A percentile compares a stretch with the other conserved stretches of the same genome.
These are phyloP conservation scores for Pluvialis apricaria DNA, from an alignment of 2,113 vertebrate species.

Conservation along the genomic window DNA sequence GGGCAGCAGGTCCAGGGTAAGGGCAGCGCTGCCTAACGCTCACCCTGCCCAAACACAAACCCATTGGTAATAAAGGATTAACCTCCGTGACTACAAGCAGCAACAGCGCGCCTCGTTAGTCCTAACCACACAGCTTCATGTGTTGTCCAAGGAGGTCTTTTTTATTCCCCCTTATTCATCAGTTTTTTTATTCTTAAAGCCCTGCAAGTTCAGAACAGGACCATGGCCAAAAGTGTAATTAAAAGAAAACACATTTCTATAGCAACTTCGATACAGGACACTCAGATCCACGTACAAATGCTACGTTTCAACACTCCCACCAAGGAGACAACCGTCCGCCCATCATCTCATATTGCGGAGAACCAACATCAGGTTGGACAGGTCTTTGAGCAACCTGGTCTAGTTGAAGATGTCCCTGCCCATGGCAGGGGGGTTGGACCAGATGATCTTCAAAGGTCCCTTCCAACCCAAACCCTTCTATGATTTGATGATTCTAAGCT, in stretches of 20 bases:
- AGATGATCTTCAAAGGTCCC: background rate
- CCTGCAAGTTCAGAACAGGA: background rate
- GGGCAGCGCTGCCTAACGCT: too few relatives aligned
- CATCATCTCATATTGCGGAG: too few relatives aligned
- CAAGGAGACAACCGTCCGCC: background rate
- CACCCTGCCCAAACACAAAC: background rate
- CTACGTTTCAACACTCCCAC: background rate
- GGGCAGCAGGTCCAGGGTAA: background rate
- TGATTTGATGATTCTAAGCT: background rate
- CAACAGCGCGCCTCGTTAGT: rapidly evolving
- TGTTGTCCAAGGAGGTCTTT: rapidly evolving
- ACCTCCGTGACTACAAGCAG: background rate
- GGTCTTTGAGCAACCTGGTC: background rate
- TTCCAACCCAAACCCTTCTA: background rate
- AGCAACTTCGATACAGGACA: background rate
- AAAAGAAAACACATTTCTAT: background rate
- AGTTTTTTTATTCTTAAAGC: background rate
- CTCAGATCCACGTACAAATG: background rate
- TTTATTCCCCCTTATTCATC: background rate
- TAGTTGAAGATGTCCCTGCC: background rate
- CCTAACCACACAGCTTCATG: background rate
- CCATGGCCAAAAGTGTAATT: background rate
- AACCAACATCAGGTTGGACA: background rate
- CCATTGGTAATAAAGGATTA: too few relatives aligned
- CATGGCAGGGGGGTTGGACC: background rate